A percentile compares a stretch with the other conserved stretches of the same genome.
Conservation (phyloP, 1,140 invertebrate genomes). For the Camponotus vicinus region DNA sequence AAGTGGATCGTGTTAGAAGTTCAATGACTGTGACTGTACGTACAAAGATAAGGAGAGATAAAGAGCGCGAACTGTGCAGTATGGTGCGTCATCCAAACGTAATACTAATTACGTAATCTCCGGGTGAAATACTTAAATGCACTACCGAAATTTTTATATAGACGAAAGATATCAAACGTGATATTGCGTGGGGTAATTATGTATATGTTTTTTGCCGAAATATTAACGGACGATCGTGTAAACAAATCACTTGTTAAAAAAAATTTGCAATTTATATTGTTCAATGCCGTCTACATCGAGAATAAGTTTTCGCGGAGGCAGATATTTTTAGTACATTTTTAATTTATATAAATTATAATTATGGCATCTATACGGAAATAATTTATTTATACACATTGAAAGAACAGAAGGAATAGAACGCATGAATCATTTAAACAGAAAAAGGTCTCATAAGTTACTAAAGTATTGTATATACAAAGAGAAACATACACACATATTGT, state of each 20-base stretch:
- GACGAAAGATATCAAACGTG: slow-evolving; percentile 44
- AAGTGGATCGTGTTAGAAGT: slow-evolving; percentile 78
- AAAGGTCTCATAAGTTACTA: slow-evolving; percentile 24
- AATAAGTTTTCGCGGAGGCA: slow-evolving; percentile 24
- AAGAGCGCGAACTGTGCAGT: slow-evolving; percentile 64
- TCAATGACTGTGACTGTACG: slow-evolving; percentile 77
- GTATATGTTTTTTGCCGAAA: slow-evolving; percentile 53
- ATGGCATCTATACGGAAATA: slow-evolving; percentile 12
- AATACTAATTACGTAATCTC: slow-evolving; percentile 68
- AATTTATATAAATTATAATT: slow-evolving; percentile 48
- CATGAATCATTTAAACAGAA: neutral
- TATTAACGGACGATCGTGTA: slow-evolving; percentile 28
- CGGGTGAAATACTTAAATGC: slow-evolving; percentile 53
- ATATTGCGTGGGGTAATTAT: slow-evolving; percentile 50
- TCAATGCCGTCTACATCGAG: slow-evolving; percentile 20
- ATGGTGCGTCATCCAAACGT: slow-evolving; percentile 50
- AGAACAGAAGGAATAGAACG: slow-evolving; percentile 16
- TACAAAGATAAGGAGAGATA: slow-evolving; percentile 78
- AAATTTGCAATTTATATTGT: slow-evolving; percentile 65
- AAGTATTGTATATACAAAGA: slow-evolving; percentile 27
- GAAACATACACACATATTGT: slow-evolving; percentile 37
- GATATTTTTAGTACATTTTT: slow-evolving; percentile 56
- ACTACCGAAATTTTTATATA: slow-evolving; percentile 73
- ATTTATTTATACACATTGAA: neutral
- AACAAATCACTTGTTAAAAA: slow-evolving; percentile 61